phyloP scores from a whole-genome alignment of 2,113 vertebrate species.

The Cheilinus undulatus region DNA sequence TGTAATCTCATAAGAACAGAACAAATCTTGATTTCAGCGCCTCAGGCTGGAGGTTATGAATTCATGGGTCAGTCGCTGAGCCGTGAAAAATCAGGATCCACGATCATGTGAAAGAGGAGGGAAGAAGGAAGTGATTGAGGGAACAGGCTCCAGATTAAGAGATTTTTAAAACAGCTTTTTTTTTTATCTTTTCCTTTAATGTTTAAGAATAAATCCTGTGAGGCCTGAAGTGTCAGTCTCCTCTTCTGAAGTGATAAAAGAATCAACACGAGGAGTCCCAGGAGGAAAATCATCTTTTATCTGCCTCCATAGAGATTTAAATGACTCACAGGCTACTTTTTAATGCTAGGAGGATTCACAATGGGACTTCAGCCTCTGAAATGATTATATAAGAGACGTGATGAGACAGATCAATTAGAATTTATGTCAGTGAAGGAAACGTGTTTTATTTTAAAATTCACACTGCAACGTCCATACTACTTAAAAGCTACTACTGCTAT shows the following conservation, averaged over 20 bases:
- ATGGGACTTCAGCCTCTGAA: not conserved
- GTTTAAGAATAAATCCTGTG: not conserved
- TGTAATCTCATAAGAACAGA: not conserved
- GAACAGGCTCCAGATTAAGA: too few relatives aligned
- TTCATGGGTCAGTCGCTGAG: not conserved
- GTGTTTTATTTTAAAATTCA: too few relatives aligned
- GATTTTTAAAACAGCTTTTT: not conserved
- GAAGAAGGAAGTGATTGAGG: too few relatives aligned
- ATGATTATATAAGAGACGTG: not conserved
- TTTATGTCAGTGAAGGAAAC: too few relatives aligned
- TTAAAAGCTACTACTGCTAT: too few relatives aligned
- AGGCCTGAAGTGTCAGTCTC: not conserved
- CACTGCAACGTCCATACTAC: too few relatives aligned
- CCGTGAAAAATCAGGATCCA: not conserved
- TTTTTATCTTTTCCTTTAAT: not conserved
- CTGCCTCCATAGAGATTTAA: not conserved
- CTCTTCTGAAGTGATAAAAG: conserved; percentile 4
- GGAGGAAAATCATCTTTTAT: not conserved
- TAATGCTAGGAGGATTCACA: not conserved
- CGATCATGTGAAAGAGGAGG: not conserved
- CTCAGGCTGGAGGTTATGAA: not conserved
- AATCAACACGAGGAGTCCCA: not conserved
- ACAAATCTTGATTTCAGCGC: not conserved
- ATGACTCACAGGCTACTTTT: not conserved
- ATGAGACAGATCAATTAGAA: too few relatives aligned